phyloP scores from a whole-genome alignment of 2,888 invertebrate species.

The Thera britannica region DNA sequence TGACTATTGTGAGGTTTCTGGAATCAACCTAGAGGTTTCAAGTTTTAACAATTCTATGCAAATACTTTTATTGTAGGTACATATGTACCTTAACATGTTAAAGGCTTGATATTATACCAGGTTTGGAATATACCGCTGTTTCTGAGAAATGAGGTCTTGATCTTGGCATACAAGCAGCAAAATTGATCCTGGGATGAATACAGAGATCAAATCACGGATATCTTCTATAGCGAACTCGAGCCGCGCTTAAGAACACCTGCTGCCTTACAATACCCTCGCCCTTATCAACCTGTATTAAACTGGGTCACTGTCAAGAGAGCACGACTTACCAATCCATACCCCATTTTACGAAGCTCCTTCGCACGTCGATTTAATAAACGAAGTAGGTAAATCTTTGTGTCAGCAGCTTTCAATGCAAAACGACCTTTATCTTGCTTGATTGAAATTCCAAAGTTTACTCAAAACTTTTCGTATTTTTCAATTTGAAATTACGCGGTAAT shows the following conservation, averaged over 20 bases:
- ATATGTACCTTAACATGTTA: too few relatives aligned
- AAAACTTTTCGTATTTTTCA: not conserved
- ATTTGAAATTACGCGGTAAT: not conserved
- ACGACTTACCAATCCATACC: constrained; percentile 14
- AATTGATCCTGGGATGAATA: too few relatives aligned
- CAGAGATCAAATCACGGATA: not conserved
- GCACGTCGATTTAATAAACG: not conserved
- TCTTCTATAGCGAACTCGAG: not conserved
- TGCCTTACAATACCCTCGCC: constrained; percentile 2
- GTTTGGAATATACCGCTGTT: too few relatives aligned
- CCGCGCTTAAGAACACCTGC: constrained; percentile 1
- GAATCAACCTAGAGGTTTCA: too few relatives aligned
- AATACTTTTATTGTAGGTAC: too few relatives aligned
- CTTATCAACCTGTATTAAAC: constrained; percentile 6
- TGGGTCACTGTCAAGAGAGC: constrained; percentile 27
- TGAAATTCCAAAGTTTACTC: not conserved
- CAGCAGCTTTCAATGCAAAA: not conserved
- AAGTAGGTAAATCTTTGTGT: not conserved
- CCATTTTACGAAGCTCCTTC: constrained; percentile 1
- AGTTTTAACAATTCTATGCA: too few relatives aligned
- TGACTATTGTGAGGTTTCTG: too few relatives aligned
- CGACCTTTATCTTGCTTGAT: not conserved
- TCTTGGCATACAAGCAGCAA: too few relatives aligned
- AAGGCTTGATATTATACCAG: too few relatives aligned
- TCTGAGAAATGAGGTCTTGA: too few relatives aligned